Conservation (phyloP, 2,113 vertebrate genomes). For the Toxotes jaculatrix region DNA sequence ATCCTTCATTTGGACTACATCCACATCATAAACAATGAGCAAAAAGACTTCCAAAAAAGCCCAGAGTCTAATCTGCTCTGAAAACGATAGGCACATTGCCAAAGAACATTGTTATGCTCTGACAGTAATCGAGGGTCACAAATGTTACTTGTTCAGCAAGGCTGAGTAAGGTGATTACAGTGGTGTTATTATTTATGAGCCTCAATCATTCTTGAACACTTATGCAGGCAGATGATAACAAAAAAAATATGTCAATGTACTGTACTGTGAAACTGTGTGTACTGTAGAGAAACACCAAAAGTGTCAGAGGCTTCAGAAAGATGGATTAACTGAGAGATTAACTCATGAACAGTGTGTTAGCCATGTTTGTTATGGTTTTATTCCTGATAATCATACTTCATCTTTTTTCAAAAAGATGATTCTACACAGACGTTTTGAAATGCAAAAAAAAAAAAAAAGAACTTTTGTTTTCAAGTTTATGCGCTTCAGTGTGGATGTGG, state of each 20-base stretch:
- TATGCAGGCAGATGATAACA: slow-evolving; percentile 30
- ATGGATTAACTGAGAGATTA: background rate
- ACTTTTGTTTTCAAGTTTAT: background rate
- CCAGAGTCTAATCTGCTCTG: slow-evolving; percentile 19
- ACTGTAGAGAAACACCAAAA: background rate
- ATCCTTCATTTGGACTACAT: background rate
- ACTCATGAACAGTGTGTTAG: background rate
- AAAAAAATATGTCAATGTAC: slow-evolving; percentile 31
- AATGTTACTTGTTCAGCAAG: slow-evolving; percentile 42
- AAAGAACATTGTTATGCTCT: slow-evolving; percentile 47
- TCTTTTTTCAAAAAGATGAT: background rate
- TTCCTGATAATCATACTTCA: background rate
- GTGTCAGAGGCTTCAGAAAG: background rate
- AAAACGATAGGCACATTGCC: slow-evolving; percentile 19
- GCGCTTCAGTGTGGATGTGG: too few relatives aligned
- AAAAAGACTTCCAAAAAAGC: slow-evolving; percentile 12
- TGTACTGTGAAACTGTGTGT: background rate
- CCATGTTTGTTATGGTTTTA: background rate
- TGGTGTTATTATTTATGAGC: slow-evolving; percentile 48
- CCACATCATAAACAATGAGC: slow-evolving; percentile 10
- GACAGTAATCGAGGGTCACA: slow-evolving; percentile 41
- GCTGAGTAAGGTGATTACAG: slow-evolving; percentile 43
- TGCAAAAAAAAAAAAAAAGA: too few relatives aligned
- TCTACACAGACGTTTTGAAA: too few relatives aligned
- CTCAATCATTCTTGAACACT: slow-evolving; percentile 35